Base-by-base conservation (phyloP, 1,140 invertebrate species). In the Drosophila rhopaloa region DNA sequence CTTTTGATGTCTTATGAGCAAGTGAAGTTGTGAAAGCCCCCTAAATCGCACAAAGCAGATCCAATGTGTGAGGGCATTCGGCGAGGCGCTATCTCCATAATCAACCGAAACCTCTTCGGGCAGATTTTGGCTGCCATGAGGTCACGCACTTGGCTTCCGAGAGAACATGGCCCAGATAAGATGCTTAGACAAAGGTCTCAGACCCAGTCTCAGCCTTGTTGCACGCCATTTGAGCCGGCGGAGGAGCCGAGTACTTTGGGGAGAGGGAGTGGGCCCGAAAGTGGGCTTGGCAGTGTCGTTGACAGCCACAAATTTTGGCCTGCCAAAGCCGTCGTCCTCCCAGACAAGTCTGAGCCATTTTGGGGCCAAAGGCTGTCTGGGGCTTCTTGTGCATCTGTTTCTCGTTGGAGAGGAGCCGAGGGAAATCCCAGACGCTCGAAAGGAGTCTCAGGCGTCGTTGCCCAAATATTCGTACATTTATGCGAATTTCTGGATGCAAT, bases 281-380 rank as follows among this genome's bases (percentile, higher is more conserved):
- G 57, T 50, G 47, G 44, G 35, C 11, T 43, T 77, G 65, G 47
- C 65, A 57, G 66, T 78, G 80, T 76, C 71, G 80, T 62, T 82
- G 80, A 82, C 80, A 83, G 80, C 80, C 80, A 79, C 76, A 82
- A 79, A 79, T 82, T 82, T 71, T 24, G 76, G 60, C 70, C 74
- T 71, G 59, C 61, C 60, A 67, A 74, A 29, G 66, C 19, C 19
- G 19, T 32, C n/a, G 2, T 3, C 47, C 47, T 4, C 47, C 47
- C 47, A 51, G 48, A 51, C 48, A 51, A 35, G 48, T 51, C 48
- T 51, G 29, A 51, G 27, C 48, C 48, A 51, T 35, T 51, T 46
- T 35, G 27, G 29, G 29, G 48, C 48, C 48, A 51, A 11, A 14
- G 48, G n/a, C 27, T 35, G 48, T 35, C 27, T 35, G 24, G 14